These are phyloP conservation scores for Malurus cyaneus DNA, from an alignment of 2,113 vertebrate species.

Conservation along the genomic window DNA sequence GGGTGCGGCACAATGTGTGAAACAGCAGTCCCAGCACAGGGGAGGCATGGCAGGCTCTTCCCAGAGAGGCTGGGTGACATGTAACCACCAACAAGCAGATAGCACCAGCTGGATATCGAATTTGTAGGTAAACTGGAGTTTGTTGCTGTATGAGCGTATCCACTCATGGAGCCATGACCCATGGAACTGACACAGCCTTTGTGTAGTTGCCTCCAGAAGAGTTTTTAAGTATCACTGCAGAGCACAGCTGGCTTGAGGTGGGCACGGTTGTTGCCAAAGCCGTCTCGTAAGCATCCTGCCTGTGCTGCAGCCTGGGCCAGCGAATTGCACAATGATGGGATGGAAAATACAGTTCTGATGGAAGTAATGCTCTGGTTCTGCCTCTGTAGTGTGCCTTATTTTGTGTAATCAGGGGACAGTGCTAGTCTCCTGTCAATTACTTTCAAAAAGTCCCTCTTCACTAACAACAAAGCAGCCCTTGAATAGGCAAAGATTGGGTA, in stretches of 20 bases:
- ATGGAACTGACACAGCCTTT: not conserved
- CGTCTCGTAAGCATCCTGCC: not conserved
- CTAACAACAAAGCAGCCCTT: not conserved
- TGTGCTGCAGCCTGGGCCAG: rapidly evolving
- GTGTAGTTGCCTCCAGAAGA: not conserved
- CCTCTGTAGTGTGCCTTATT: not conserved
- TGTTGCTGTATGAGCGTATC: not conserved
- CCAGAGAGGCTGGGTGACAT: not conserved
- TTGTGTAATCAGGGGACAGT: not conserved
- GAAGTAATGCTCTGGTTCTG: not conserved
- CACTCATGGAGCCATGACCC: not conserved
- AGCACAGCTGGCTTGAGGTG: not conserved
- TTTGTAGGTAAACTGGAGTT: slow-evolving; percentile 42
- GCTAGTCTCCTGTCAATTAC: not conserved
- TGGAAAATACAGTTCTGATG: not conserved
- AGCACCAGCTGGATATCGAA: slow-evolving; percentile 61
- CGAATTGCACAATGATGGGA: not conserved
- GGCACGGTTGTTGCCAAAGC: not conserved
- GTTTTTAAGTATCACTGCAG: not conserved
- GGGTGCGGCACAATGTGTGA: rapidly evolving
- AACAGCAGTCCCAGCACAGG: not conserved
- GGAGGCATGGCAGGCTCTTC: not conserved
- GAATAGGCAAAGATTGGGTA: not conserved
- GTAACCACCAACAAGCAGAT: slow-evolving; percentile 52
- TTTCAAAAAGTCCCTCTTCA: not conserved